Evolutionary conservation across 2,888 invertebrate genomes (phyloP).

Genomic region (Pomacea canaliculata): DNA sequence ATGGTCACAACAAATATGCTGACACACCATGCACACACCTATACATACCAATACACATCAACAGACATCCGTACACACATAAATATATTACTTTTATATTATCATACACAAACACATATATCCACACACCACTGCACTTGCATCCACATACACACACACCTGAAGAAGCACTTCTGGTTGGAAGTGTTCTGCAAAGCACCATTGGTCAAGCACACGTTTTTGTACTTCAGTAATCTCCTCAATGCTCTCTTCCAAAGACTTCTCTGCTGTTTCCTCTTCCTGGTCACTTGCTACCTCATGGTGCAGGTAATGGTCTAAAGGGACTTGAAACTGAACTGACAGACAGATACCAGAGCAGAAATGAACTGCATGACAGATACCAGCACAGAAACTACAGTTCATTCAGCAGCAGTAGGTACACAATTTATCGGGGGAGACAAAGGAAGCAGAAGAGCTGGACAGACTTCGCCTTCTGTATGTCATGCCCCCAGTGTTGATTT

Average conservation of each 20-base stretch:
- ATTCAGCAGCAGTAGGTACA: too few relatives aligned
- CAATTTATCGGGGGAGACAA: too few relatives aligned
- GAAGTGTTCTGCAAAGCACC: conserved; percentile 69
- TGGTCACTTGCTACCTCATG: conserved; percentile 35
- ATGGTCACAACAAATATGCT: background rate
- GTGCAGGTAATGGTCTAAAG: conserved; percentile 46
- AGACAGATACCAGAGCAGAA: background rate
- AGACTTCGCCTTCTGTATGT: too few relatives aligned
- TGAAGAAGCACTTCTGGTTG: conserved; percentile 65
- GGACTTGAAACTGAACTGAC: conserved; percentile 62
- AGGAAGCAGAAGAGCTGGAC: too few relatives aligned
- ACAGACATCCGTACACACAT: background rate
- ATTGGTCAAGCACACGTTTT: conserved; percentile 66
- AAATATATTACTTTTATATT: background rate
- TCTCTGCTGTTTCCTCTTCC: conserved; percentile 43
- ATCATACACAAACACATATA: conserved; percentile 1
- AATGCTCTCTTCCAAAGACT: conserved; percentile 56
- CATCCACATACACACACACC: conserved; percentile 41
- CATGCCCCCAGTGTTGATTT: too few relatives aligned
- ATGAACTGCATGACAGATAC: background rate
- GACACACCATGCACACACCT: background rate
- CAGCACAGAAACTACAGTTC: background rate
- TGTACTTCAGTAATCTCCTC: conserved; percentile 62
- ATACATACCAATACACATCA: conserved; percentile 3
- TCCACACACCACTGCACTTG: background rate